phyloP scores from a whole-genome alignment of 2,113 vertebrate species.

The Rhinogobius similis region DNA sequence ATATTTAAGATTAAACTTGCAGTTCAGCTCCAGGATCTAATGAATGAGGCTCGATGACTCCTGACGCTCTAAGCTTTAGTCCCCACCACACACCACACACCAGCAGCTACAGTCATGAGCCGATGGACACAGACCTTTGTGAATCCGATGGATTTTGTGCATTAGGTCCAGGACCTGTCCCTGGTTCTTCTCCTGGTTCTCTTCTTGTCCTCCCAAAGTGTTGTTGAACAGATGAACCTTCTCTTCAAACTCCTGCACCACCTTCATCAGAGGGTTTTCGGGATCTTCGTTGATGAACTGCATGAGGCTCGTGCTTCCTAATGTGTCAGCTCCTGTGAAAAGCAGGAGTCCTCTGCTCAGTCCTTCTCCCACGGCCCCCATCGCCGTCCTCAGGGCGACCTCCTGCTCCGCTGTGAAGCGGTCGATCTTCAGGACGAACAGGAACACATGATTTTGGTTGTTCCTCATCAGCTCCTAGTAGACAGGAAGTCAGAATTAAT shows the following conservation, averaged over 20 bases:
- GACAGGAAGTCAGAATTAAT: background rate
- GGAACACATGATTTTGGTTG: background rate
- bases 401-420: background rate
- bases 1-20: no score
- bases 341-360: background rate
- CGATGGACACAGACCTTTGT: background rate
- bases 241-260: background rate
- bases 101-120: background rate
- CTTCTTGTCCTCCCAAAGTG: background rate
- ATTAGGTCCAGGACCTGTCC: background rate
- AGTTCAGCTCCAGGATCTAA: no score
- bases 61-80: no score
- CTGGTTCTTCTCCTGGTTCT: no score
- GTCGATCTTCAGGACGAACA: conserved; percentile 7
- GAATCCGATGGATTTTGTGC: background rate
- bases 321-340: background rate
- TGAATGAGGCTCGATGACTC: no score
- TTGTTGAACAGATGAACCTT: background rate
- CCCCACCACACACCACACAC: no score
- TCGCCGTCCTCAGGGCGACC: background rate
- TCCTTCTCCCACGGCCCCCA: background rate
- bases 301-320: background rate
- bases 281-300: background rate
- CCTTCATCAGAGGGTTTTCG: background rate
- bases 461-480: background rate